Base-by-base conservation (phyloP, 2,797 vertebrate species). In the Anableps anableps region DNA sequence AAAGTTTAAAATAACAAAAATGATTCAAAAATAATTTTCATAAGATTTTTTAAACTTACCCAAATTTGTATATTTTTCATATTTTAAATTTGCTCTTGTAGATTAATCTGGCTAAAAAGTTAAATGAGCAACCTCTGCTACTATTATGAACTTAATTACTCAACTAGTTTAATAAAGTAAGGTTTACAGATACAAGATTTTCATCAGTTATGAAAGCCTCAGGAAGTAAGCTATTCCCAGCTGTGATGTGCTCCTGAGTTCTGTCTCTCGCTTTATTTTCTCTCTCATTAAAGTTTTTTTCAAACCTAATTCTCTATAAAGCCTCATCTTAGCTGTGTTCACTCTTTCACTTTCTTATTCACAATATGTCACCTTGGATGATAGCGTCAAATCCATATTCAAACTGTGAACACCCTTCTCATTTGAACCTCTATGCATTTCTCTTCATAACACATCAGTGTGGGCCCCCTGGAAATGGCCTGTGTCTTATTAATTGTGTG, bases 401-500 rank as follows among this genome's bases (percentile, higher is more conserved):
- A 68, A 75, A 82, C 82, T 79, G 80, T 80, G 77, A 79, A 78
- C 60, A 70, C 45, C 80, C 76, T 50, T 76, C 73, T 76, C 16
- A 43, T 34, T 64, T 78, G 60, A 71, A 1, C 50, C 75, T 74
- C 76, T 75, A 53, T 81, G 70, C 78, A n/a, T 80, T 78, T 36
- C 41, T 80, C 58, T 74, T 68, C 75, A 53, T 53, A 85, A 79
- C 45, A 38, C 7, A 64, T 77, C 82, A 89, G 85, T 87, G 75
- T 77, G 62, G 78, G 79, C 81, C 75, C 84, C 81, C 82, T 83
- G 88, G 90, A 88, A 78, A 29, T 68, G 83, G 81, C 76, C 72
- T 23, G 68, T 41, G 51, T 90, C 83, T 85, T 89, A 86, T 89
- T 91, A 86, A 89, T 82, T 43, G 34, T 83, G 85, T 82, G 85